These are phyloP conservation scores for Cryptophagus acutangulus DNA, from an alignment of 2,888 invertebrate genomes.

Conservation along the genomic window DNA sequence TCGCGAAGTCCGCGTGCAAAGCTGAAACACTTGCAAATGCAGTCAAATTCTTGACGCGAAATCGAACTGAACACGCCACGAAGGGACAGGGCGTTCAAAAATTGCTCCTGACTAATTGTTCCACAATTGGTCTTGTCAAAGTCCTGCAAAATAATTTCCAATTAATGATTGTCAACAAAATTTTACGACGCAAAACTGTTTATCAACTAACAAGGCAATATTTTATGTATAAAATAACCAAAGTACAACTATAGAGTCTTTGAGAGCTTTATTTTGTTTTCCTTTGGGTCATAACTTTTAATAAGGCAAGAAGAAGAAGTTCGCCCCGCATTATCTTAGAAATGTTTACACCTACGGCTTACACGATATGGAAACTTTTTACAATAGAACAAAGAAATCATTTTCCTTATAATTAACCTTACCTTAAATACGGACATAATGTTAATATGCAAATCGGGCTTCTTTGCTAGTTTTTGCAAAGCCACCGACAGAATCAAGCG, in stretches of 20 bases:
- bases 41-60: conserved; percentile 62
- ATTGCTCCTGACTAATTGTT: conserved; percentile 58
- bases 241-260: neutral
- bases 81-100: conserved; percentile 61
- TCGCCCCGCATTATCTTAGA: conserved; percentile 24
- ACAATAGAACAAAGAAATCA: conserved; percentile 12
- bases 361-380: conserved; percentile 20
- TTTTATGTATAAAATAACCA: neutral
- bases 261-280: conserved; percentile 28
- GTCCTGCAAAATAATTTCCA: too few species aligned
- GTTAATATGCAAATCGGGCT: conserved; percentile 63
- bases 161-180: too few species aligned
- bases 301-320: conserved; percentile 26
- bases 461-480: conserved; percentile 62
- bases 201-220: neutral
- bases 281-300: conserved; percentile 33
- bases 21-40: conserved; percentile 71
- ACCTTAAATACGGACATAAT: conserved; percentile 65
- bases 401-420: conserved; percentile 11
- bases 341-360: conserved; percentile 25
- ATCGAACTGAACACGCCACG: conserved; percentile 61
- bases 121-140: conserved; percentile 65
- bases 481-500: conserved; percentile 59
- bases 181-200: neutral
- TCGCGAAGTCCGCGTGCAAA: conserved; percentile 56